Conservation (phyloP, 2,113 vertebrate genomes). For the Ochotona princeps region DNA sequence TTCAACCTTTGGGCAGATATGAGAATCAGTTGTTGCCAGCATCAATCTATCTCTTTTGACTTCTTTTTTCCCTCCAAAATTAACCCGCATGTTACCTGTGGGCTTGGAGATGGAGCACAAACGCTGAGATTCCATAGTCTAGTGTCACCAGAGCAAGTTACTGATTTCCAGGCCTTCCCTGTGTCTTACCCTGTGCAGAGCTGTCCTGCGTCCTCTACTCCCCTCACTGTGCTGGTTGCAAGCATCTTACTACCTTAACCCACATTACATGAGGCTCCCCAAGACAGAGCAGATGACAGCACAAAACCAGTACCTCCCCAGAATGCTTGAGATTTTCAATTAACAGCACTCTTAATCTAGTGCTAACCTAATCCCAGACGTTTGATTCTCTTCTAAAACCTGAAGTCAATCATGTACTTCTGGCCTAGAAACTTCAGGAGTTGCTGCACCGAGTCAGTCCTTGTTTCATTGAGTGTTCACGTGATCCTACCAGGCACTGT, state of each 20-base stretch:
- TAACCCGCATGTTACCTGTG: not conserved
- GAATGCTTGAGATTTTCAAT: conserved; percentile 29
- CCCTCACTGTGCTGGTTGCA: not conserved
- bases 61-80: conserved; percentile 46
- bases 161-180: not conserved
- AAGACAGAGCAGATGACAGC: not conserved
- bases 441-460: not conserved
- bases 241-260: not conserved
- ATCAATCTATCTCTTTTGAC: conserved; percentile 33
- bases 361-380: not conserved
- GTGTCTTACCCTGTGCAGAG: not conserved
- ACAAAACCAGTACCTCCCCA: not conserved
- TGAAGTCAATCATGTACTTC: conserved; percentile 20
- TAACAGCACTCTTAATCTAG: conserved; percentile 27
- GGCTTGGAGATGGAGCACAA: not conserved
- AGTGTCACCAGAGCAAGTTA: not conserved
- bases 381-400: not conserved
- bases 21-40: conserved; percentile 61
- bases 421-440: not conserved
- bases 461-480: not conserved
- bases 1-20: conserved; percentile 44
- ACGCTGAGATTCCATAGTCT: not conserved
- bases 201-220: not conserved
- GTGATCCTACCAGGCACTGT: not conserved
- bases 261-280: not conserved